Evolutionary conservation across 2,797 vertebrate genomes (phyloP), one percentile per base, ranked within the genome.

Genomic region (Labroides dimidiatus): DNA sequence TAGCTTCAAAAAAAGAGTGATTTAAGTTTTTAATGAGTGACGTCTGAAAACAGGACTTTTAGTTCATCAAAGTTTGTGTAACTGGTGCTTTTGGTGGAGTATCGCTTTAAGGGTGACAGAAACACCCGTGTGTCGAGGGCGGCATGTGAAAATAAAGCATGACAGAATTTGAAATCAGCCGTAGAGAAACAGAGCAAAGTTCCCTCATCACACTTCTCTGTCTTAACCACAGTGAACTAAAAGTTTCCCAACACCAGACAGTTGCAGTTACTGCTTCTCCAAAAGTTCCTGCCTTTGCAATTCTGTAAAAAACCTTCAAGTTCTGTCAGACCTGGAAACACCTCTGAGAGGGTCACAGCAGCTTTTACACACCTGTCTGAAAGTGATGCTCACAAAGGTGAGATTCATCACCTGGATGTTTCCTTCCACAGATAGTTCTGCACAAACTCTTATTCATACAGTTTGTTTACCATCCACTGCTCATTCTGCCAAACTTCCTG

Each of bases 181-280:
- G 17, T 37, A 56, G 56, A 69, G 24, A 78, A 75, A 76, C 7
- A 17, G 33, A 50, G 17, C 23, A 81, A 77, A 65, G 23, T 80
- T 86, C 48, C 63, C n/a, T 49, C 0, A 50, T 70, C 36, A 17
- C 6, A 59, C 82, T 87, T 86, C 86, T 82, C 63, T 80, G 89
- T 86, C 63, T 88, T 43, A 73, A 69, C 72, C 19, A 0, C 45
- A 52, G 65, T 64, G 9, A 72, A 30, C 64, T 59, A 62, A 72
- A 75, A 80, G 77, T 88, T 64, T 20, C 81, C 14, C 65, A 87
- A 87, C 50, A 36, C 47, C 45, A 64, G 19, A 53, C 23, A 39
- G 15, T 62, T 73, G 61, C 73, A 79, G 56, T 54, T 66, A 23
- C 62, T 42, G 58, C 80, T 89, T 90, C 80, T 87, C 81, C 21